Evolutionary conservation across 2,888 invertebrate species (phyloP).

Genomic region (Anthophora plumipes): DNA sequence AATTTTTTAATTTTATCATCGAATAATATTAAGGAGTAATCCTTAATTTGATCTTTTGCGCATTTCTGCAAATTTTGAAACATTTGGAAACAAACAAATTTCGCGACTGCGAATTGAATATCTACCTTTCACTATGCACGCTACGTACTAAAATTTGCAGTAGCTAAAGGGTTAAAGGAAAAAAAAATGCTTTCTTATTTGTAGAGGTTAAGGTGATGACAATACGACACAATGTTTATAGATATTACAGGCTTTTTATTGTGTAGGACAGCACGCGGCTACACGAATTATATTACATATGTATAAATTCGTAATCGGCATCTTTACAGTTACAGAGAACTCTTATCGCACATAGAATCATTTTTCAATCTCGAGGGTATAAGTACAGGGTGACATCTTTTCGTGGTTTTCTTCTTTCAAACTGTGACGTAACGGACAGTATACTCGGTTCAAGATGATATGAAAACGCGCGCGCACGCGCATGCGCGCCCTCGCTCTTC

Average conservation of each 20-base stretch:
- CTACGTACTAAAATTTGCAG: too few species aligned
- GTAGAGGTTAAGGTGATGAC: not conserved
- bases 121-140: too few species aligned
- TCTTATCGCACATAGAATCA: conserved; percentile 65
- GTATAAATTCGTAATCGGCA: conserved; percentile 81
- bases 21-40: too few species aligned
- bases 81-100: too few species aligned
- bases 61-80: too few species aligned
- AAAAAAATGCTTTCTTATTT: not conserved
- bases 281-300: conserved; percentile 83
- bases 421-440: conserved; percentile 44
- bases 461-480: conserved; percentile 15
- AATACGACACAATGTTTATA: conserved; percentile 41
- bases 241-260: conserved; percentile 81
- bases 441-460: conserved; percentile 43
- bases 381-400: conserved; percentile 39
- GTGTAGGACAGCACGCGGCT: conserved; percentile 77
- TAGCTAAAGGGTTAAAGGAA: too few species aligned
- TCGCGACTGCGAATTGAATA: too few species aligned
- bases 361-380: conserved; percentile 37
- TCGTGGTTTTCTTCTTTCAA: conserved; percentile 4
- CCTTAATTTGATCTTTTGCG: too few species aligned
- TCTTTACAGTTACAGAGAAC: conserved; percentile 76
- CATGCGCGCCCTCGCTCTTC: not conserved
- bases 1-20: too few species aligned